Percentiles rank a stretch among this genome's conserved stretches.
Evolutionary conservation across 2,797 vertebrate species (phyloP).

Genomic region (Xerus rutilus): DNA sequence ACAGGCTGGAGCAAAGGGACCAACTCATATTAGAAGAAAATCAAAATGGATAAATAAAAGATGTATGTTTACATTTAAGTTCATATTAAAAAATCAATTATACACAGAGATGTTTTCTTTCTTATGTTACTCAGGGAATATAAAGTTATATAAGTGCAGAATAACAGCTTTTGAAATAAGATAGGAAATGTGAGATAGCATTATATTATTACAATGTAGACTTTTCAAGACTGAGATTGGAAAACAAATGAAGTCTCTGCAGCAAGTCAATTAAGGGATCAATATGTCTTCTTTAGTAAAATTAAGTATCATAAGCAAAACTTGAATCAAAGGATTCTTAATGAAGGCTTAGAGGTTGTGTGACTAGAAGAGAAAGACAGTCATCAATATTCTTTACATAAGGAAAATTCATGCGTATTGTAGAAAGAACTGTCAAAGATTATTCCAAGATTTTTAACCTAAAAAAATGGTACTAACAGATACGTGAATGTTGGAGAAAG

Average conservation of each 20-base stretch:
- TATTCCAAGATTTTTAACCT: neutral
- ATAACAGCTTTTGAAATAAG: slow-evolving; percentile 20
- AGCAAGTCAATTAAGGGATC: neutral
- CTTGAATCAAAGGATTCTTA: neutral
- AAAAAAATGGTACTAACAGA: neutral
- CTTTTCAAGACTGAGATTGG: neutral
- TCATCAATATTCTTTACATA: neutral
- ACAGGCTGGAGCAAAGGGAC: neutral
- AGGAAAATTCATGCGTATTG: neutral
- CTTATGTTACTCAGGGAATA: neutral
- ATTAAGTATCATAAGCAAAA: slow-evolving; percentile 22
- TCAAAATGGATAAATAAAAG: neutral
- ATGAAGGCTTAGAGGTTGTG: neutral
- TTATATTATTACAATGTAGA: neutral
- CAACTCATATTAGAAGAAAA: slow-evolving; percentile 47
- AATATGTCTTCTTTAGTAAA: neutral
- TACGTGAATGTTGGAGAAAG: neutral
- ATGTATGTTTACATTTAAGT: neutral
- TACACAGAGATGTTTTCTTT: neutral
- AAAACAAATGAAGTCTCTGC: neutral
- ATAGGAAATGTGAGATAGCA: neutral
- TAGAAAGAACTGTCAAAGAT: neutral
- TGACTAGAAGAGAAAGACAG: neutral
- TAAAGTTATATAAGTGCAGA: neutral
- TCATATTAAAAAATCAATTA: neutral